Evolutionary conservation across 2,797 vertebrate genomes (phyloP), one percentile per base, ranked within the genome.

Genomic region (Epinephelus awoara): DNA sequence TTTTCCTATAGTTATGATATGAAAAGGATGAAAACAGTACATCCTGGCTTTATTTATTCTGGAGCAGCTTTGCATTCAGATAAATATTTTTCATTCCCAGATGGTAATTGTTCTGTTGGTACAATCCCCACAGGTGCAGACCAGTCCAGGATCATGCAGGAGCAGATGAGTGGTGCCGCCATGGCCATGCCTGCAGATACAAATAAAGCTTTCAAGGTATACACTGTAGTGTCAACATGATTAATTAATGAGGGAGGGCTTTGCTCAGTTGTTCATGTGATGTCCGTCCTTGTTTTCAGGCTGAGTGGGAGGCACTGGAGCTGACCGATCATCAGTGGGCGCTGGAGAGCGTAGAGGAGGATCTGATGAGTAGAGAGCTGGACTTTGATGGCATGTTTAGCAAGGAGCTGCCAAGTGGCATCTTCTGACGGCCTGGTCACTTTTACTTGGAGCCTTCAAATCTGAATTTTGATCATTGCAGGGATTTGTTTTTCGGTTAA

Each of bases 181-280:
- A 98, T 99, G 98, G 98, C 98, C 76, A 99, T 99, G 98, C 98
- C 98, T 42, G 98, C 98, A 57, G 98, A 99, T 63, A 98, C 98
- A 68, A 99, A 99, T 93, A 99, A 99, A 95, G 98, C 98, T 40
- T 99, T 99, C 86, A 99, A 99, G 97, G 98, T 99, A 94, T 58
- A n/a, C 23, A 3, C 2, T n/a, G 9, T n/a, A 29, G 7, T 12
- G 23, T 6, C 10, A 44, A n/a, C 27, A 11, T 74, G 2, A 34
- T 58, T 19, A 19, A 55, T 44, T 11, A 11, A 7, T 14, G 19
- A 29, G 9, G 18, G 6, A 38, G 19, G 19, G 15, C 5, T 80
- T 87, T 63, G n/a, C 44, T 56, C 0, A 27, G 42, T 79, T 55
- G 42, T 29, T 76, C 17, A 82, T 64, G 15, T 79, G 19, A 54